Base-by-base conservation (phyloP, 2,888 invertebrate species). In the Drosophila siamana region DNA sequence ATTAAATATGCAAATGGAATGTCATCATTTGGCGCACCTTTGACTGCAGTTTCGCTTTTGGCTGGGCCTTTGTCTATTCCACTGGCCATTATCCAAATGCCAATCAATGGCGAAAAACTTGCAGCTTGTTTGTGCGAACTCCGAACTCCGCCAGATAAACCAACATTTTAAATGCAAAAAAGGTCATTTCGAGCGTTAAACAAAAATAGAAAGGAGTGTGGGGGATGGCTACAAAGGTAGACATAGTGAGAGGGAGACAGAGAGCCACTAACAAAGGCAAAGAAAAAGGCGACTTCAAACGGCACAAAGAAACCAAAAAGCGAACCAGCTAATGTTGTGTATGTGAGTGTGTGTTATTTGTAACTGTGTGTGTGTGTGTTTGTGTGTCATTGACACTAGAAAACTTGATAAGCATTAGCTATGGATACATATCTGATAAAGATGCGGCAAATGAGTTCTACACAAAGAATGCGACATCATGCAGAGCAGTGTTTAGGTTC, bases 1-100 rank as follows among this genome's bases (percentile, higher is more conserved):
- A 74, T 73, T 78, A 75, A 80, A 86, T 83, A 86, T 86, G 83
- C 83, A 83, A 86, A 86, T 80, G 86, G 76, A 77, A 80, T 72
- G 64, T 62, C 74, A 60, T 74, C 70, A 47, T 44, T 65, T 56
- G 71, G 64, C 48, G 65, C 75, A 81, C 78, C 80, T 68, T 70
- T 60, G 74, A 71, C 73, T 69, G 56, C 52, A 60, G 16, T 48
- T 28, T 44, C 33, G 19, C 46, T 46, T 46, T 50, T n/a, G 13
- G n/a, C 13, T 59, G 22, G 22, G 40, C 30, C 30, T 16, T 67
- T 77, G 70, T 77, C 67, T 69, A 50, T 65, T 54, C 59, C 15
- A 22, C 44, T 56, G 61, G 19, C 54, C 77, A 70, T 65, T 73
- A 79, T 71, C 72, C 63, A n/a, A 76, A 80, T 80, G 84, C 67